Evolutionary conservation across 1,140 invertebrate genomes (phyloP), one percentile per base, ranked within the genome.

Genomic region (Cydia amplana): DNA sequence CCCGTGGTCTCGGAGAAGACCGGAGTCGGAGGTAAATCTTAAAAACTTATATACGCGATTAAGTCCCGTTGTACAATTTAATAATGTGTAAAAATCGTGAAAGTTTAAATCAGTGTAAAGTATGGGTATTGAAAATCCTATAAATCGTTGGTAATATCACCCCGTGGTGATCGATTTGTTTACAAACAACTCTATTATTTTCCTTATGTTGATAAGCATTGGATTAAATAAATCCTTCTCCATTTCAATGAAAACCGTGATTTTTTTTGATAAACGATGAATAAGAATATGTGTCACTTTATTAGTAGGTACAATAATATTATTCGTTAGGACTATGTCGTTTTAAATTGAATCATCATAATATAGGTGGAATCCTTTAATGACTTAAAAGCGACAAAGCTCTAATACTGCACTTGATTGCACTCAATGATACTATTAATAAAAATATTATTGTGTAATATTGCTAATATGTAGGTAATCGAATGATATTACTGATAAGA

Each of bases 201-300:
- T 55, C 51, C 51, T 18, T 18, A 18, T 18, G 20, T 18, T 55
- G n/a, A 20, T 55, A 55, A 55, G 7, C n/a, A 18, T 55, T 55
- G 51, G n/a, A 20, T 55, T 55, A 18, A n/a, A n/a, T n/a, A n/a
- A n/a, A 18, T 55, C n/a, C 51, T 4, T 55, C 7, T 9, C 5
- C n/a, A 55, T 14, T 55, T 55, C 51, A 18, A 18, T 7, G 51
- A 18, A 55, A 55, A 2, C 51, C 16, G 51, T 20, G 51, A 55
- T 55, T 55, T 55, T 55, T 51, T 55, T 55, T 18, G 51, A 55
- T 55, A 55, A 55, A n/a, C 51, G 51, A 55, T 55, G 51, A 55
- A 55, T 51, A 51, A 51, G 49, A n/a, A 51, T 55, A 9, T 55
- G 51, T 55, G n/a, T 55, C 51, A 55, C 51, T 20, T 49, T 46